Evolutionary conservation across 2,888 invertebrate species (phyloP), one percentile per base, ranked within the genome.

Genomic region (Biston stratarius): DNA sequence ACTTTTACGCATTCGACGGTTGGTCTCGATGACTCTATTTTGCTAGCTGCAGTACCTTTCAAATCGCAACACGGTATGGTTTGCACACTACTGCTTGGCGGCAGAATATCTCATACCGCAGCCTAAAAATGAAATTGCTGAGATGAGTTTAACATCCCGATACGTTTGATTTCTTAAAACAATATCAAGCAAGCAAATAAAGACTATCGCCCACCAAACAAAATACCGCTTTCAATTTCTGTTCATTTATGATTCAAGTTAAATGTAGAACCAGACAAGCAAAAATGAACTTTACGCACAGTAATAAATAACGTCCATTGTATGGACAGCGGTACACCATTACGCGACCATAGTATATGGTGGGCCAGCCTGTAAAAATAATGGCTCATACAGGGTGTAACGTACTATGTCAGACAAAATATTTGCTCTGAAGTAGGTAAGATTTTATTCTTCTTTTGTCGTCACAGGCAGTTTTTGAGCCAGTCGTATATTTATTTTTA

Each of bases 271-370:
- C 24, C 42, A n/a, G 24, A 49, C 42, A 15, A 40, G 40, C 49
- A 40, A 59, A 59, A 59, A 59, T 59, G 15, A 59, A 59, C 59
- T n/a, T n/a, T 59, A 59, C 40, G 8, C 42, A 14, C 6, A n/a
- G 49, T 15, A 49, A 59, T 59, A 59, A 59, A 59, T 59, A 59
- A 59, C 59, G 49, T 8, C 49, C 49, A 59, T 59, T 59, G 49
- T 59, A 59, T 51, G 59, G 59, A 59, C 59, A 59, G 59, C 59
- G 59, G 59, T 40, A 59, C 40, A 59, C 59, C 59, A 59, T 59
- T 59, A 59, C n/a, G 59, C 40, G 59, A 59, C 59, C 59, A 38
- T 38, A 59, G 59, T 59, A 59, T 59, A 59, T 59, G 59, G 59
- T 42, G 38, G 49, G 49, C 49, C 49, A 36, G 59, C 48, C 42